Base-by-base conservation (phyloP, 1,140 invertebrate species). In the Drosophila asahinai region DNA sequence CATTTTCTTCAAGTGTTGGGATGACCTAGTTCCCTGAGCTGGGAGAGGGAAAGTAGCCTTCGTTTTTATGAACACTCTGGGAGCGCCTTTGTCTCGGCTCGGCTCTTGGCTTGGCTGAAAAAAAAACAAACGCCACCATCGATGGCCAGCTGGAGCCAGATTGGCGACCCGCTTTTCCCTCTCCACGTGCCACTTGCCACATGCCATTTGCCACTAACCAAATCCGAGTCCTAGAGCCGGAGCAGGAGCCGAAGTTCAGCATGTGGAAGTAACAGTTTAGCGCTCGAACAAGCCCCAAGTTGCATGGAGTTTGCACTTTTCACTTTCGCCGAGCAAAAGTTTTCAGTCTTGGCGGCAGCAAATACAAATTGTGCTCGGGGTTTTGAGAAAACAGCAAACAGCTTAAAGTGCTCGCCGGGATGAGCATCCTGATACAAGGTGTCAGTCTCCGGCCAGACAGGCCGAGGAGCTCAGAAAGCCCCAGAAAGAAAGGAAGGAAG, bases 221-320 rank as follows among this genome's bases (percentile, higher is more conserved):
- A 58, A 38, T 48, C 15, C 42, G 14, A 48, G 47, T 60, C 48
- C 67, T 40, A 15, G 27, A 52, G 49, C 30, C n/a, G n/a, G 27
- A 55, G 22, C 1, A 9, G 15, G 27, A 58, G 15, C 45, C 54
- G 42, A 36, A 33, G 47, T 59, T 66, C 51, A 77, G 73, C 81
- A 83, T 89, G 84, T 84, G 84, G 84, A 87, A 87, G 81, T 87
- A 89, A 84, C 83, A 89, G 83, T 87, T 86, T 89, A 89, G 81
- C 84, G 83, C 84, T 87, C 73, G 83, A 89, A 89, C 84, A 89
- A 83, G 84, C 81, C 70, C 84, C 83, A 84, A 87, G 83, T 80
- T 89, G 77, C 84, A 75, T 70, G 42, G 68, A 70, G 61, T 62
- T 63, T 59, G 67, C 66, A 60, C 76, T 83, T 87, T 87, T 80